Conservation (phyloP, 2,113 vertebrate species). For the Muscicapa adusta region DNA sequence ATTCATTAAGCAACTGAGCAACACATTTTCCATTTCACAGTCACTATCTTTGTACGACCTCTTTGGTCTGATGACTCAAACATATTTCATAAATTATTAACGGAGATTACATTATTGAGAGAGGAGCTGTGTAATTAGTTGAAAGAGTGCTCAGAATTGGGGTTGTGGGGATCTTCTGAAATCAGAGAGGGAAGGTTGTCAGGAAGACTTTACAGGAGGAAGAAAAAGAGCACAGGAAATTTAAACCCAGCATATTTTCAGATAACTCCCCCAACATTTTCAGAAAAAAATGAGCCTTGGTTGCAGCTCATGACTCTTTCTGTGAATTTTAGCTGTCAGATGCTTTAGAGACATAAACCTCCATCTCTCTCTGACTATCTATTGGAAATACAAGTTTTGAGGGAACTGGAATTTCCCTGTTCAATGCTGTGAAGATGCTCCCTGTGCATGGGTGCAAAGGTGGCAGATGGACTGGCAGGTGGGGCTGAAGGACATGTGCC, state of each 20-base stretch:
- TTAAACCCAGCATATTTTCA: not conserved
- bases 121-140: not conserved
- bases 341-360: not conserved
- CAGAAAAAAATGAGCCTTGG: not conserved
- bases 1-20: conserved; percentile 9
- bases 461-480: not conserved
- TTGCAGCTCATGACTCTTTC: not conserved
- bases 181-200: not conserved
- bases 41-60: not conserved
- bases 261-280: not conserved
- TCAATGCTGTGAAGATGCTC: not conserved
- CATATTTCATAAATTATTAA: conserved; percentile 37
- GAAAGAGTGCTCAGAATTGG: not conserved
- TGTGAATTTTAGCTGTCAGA: not conserved
- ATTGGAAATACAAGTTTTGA: not conserved
- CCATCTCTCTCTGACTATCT: not conserved
- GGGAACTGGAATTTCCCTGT: not conserved
- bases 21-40: conserved; percentile 19
- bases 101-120: not conserved
- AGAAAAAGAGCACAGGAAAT: not conserved
- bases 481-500: not conserved
- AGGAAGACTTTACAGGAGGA: not conserved
- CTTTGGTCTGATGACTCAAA: conserved; percentile 23
- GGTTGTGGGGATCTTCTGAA: not conserved
- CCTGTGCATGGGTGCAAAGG: not conserved